Percentiles rank a stretch among this genome's conserved stretches.
These are phyloP conservation scores for Ectropis grisescens DNA, from an alignment of 1,140 invertebrate genomes.

Conservation along the genomic window DNA sequence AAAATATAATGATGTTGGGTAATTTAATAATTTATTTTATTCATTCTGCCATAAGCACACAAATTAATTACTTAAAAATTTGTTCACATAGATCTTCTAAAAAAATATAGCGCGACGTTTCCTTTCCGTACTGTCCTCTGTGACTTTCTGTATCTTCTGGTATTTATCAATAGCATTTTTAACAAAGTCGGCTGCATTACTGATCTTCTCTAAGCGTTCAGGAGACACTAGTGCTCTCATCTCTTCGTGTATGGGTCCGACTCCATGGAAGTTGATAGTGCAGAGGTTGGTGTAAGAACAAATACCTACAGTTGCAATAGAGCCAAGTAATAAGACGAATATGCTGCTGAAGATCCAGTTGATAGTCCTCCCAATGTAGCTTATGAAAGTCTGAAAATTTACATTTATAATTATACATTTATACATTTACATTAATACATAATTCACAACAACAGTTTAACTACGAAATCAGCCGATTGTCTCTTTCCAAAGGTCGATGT, in stretches of 20 bases:
- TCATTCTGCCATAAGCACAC: no score
- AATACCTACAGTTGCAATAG: slow-evolving; percentile 70
- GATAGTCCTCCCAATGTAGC: slow-evolving; percentile 39
- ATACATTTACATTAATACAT: neutral
- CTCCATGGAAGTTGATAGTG: slow-evolving; percentile 70
- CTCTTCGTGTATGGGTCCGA: slow-evolving; percentile 60
- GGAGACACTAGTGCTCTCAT: slow-evolving; percentile 64
- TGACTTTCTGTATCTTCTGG: slow-evolving; percentile 64
- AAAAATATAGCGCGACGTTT: slow-evolving; percentile 20
- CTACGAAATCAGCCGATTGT: no score
- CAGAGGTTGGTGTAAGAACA: slow-evolving; percentile 79
- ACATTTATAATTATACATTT: slow-evolving; percentile 4
- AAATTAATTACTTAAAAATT: no score
- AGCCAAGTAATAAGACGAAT: slow-evolving; percentile 71
- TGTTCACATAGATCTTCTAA: no score
- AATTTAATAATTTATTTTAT: no score
- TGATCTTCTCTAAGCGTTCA: slow-evolving; percentile 67
- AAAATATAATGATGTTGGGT: no score
- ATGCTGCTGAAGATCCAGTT: slow-evolving; percentile 48
- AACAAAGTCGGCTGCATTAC: slow-evolving; percentile 73
- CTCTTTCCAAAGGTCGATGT: no score
- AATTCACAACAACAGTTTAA: no score
- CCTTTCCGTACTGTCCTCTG: slow-evolving; percentile 18
- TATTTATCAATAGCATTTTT: slow-evolving; percentile 77
- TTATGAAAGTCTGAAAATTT: slow-evolving; percentile 47